These are phyloP conservation scores for Gobius niger DNA, from an alignment of 2,113 vertebrate species.

Conservation along the genomic window DNA sequence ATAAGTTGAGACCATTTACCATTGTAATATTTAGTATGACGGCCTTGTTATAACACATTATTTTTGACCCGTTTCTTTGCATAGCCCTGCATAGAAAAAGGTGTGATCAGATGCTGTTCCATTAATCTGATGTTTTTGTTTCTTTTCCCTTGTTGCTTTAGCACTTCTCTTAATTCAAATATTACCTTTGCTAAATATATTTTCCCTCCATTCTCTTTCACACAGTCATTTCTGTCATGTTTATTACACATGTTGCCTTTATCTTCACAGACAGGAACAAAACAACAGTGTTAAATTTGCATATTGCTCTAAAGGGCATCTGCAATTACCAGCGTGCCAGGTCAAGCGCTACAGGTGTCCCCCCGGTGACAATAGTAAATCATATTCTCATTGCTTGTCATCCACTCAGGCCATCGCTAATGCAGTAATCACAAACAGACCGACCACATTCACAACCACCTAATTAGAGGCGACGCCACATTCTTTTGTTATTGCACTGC, in stretches of 20 bases:
- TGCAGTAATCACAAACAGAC: slow-evolving; percentile 25
- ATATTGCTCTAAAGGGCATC: neutral
- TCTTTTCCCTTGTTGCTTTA: too few relatives aligned
- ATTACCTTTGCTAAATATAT: too few relatives aligned
- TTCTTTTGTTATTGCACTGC: slow-evolving; percentile 21
- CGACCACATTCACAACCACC: slow-evolving; percentile 20
- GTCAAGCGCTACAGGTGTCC: neutral
- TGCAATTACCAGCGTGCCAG: neutral
- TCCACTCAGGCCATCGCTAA: slow-evolving; percentile 18
- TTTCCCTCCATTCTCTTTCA: too few relatives aligned
- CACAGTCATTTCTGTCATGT: neutral
- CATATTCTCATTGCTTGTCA: slow-evolving; percentile 4
- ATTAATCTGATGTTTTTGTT: too few relatives aligned
- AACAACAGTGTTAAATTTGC: neutral
- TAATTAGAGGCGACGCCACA: slow-evolving; percentile 42
- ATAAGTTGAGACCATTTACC: too few relatives aligned
- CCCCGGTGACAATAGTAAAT: slow-evolving; percentile 10
- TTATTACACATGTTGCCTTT: neutral
- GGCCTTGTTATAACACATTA: too few relatives aligned
- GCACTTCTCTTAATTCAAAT: too few relatives aligned
- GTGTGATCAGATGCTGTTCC: too few relatives aligned
- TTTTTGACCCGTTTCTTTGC: too few relatives aligned
- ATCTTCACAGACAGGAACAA: neutral
- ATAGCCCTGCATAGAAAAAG: too few relatives aligned
- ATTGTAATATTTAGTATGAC: too few relatives aligned